These are phyloP conservation scores for Chelon labrosus DNA, from an alignment of 2,797 vertebrate genomes.

Conservation along the genomic window DNA sequence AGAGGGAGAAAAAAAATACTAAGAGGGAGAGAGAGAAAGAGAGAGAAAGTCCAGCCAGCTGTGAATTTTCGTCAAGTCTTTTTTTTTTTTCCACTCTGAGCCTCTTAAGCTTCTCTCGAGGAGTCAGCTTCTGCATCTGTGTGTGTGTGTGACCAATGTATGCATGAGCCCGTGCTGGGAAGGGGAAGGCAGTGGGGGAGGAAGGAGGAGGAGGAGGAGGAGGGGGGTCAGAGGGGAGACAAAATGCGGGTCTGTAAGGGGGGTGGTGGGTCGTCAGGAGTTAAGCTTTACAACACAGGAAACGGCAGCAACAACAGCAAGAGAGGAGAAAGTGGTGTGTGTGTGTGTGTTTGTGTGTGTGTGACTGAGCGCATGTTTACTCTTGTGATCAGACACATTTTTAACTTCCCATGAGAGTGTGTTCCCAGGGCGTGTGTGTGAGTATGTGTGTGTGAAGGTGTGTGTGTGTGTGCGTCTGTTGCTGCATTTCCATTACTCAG, in stretches of 20 bases:
- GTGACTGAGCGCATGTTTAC: conserved; percentile 15
- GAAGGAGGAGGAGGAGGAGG: not conserved
- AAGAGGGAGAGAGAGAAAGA: not conserved
- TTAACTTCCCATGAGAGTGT: conserved; percentile 67
- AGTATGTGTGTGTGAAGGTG: too few species aligned
- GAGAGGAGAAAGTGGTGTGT: conserved; percentile 44
- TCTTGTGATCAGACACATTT: conserved; percentile 59
- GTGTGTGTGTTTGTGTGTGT: conserved; percentile 10
- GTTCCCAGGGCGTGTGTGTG: conserved; percentile 57
- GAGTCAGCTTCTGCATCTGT: conserved; percentile 43
- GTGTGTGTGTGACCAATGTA: conserved; percentile 21
- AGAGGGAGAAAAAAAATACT: not conserved
- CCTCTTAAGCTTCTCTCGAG: conserved; percentile 57
- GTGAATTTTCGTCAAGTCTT: conserved; percentile 60
- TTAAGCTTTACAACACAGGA: conserved; percentile 52
- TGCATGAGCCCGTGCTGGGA: not conserved
- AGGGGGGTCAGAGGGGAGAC: not conserved
- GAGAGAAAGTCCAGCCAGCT: conserved; percentile 58
- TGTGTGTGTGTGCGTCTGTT: conserved; percentile 32
- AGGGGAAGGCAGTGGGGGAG: not conserved
- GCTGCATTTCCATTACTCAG: conserved; percentile 70
- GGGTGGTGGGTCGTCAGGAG: conserved; percentile 44
- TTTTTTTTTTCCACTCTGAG: conserved; percentile 25
- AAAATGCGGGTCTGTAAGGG: conserved; percentile 12
- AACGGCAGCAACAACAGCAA: conserved; percentile 33